Percentiles rank a stretch among this genome's conserved stretches.
phyloP scores from a whole-genome alignment of 30 jellyfish, hydroid and myxozoan species.

The Rhopilema esculentum region DNA sequence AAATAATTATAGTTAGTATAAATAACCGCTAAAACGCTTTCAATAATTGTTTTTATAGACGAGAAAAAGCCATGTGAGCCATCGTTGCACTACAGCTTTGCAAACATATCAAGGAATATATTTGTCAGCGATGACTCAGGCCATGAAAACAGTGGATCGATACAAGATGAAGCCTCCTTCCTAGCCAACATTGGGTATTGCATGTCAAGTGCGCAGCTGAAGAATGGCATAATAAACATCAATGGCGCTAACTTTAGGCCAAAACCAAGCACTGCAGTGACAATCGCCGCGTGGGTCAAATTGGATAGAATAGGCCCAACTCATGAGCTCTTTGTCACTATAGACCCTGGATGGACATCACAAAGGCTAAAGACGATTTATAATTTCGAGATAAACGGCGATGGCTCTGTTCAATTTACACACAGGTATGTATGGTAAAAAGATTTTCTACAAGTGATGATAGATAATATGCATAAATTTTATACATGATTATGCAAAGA shows the following conservation, averaged over 20 bases:
- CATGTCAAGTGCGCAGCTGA: slow-evolving; percentile 79
- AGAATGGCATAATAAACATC: slow-evolving; percentile 72
- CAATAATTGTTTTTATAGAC: slow-evolving; percentile 2
- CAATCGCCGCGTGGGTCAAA: slow-evolving; percentile 94
- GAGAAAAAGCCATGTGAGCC: slow-evolving; percentile 83
- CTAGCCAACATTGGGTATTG: slow-evolving; percentile 68
- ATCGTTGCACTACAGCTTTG: slow-evolving; percentile 85
- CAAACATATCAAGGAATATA: slow-evolving; percentile 64
- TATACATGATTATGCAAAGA: not conserved
- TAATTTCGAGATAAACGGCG: slow-evolving; percentile 79
- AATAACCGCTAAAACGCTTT: too few relatives aligned
- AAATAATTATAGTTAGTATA: too few relatives aligned
- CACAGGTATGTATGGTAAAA: slow-evolving; percentile 76
- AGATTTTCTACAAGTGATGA: too few relatives aligned
- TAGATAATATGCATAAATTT: too few relatives aligned
- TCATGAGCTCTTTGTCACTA: slow-evolving; percentile 92
- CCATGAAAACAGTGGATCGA: slow-evolving; percentile 75
- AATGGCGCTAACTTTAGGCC: slow-evolving; percentile 85
- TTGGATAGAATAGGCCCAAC: slow-evolving; percentile 87
- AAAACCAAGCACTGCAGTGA: slow-evolving; percentile 85
- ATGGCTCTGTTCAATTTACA: slow-evolving; percentile 90
- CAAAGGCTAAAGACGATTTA: slow-evolving; percentile 87
- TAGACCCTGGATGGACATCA: slow-evolving; percentile 96
- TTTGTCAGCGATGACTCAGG: slow-evolving; percentile 83
- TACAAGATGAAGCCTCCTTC: slow-evolving; percentile 69